These are phyloP conservation scores for Linepithema humile DNA, from an alignment of 1,140 invertebrate species.

Conservation along the genomic window DNA sequence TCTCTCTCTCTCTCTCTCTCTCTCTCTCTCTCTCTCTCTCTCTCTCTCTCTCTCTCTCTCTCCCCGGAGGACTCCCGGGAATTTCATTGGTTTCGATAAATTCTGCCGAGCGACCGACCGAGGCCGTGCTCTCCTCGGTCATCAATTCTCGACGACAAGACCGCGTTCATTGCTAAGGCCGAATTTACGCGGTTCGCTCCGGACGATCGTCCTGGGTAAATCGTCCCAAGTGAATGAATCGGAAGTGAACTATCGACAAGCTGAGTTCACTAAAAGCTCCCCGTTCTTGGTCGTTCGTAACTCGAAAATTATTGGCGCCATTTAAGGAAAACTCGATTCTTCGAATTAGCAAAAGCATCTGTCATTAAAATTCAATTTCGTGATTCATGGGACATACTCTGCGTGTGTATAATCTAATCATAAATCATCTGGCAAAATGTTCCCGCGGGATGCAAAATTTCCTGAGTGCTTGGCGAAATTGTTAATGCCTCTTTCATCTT, in stretches of 20 bases:
- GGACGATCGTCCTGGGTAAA: slow-evolving; percentile 37
- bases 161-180: slow-evolving; percentile 62
- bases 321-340: neutral
- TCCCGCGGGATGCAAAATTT: neutral
- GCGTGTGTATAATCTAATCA: neutral
- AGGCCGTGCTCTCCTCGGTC: slow-evolving; percentile 52
- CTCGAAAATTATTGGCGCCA: neutral
- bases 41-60: too few species aligned
- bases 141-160: slow-evolving; percentile 64
- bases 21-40: too few species aligned
- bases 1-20: too few species aligned
- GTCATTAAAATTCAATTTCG: neutral
- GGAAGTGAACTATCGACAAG: slow-evolving; percentile 47
- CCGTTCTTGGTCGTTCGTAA: neutral
- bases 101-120: slow-evolving; percentile 48
- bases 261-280: neutral
- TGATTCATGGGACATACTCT: neutral
- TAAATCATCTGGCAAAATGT: neutral
- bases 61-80: slow-evolving; percentile 52
- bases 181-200: slow-evolving; percentile 51
- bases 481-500: neutral
- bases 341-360: neutral
- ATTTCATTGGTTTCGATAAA: slow-evolving; percentile 73
- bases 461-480: neutral
- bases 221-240: slow-evolving; percentile 40